phyloP scores from a whole-genome alignment of 2,797 vertebrate genomes.

The Dermochelys coriacea region DNA sequence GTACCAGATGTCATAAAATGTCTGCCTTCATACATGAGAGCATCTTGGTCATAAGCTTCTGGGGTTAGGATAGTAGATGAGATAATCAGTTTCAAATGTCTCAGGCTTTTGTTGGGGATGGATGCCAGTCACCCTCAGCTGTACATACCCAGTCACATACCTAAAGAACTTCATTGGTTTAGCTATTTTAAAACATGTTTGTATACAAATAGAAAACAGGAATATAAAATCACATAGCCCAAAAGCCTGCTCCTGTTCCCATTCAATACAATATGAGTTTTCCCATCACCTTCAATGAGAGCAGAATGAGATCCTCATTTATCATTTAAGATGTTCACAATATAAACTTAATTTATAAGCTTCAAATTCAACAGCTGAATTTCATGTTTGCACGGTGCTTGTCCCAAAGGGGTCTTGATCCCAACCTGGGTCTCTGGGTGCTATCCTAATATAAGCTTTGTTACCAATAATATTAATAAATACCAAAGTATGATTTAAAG shows the following conservation, averaged over 20 bases:
- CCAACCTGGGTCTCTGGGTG: neutral
- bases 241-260: neutral
- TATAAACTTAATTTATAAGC: neutral
- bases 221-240: neutral
- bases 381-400: neutral
- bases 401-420: neutral
- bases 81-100: neutral
- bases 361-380: neutral
- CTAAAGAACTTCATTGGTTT: neutral
- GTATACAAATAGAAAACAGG: neutral
- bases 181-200: neutral
- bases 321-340: neutral
- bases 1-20: constrained; percentile 35
- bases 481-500: neutral
- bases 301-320: neutral
- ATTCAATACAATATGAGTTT: neutral
- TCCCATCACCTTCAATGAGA: neutral
- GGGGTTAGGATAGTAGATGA: neutral
- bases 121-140: neutral
- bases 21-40: neutral
- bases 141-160: neutral
- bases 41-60: constrained; percentile 1
- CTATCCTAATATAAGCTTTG: neutral
- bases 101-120: neutral
- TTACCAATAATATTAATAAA: neutral